Evolutionary conservation across 2,797 vertebrate species (phyloP).

Genomic region (Coranthus polyacanthus): DNA sequence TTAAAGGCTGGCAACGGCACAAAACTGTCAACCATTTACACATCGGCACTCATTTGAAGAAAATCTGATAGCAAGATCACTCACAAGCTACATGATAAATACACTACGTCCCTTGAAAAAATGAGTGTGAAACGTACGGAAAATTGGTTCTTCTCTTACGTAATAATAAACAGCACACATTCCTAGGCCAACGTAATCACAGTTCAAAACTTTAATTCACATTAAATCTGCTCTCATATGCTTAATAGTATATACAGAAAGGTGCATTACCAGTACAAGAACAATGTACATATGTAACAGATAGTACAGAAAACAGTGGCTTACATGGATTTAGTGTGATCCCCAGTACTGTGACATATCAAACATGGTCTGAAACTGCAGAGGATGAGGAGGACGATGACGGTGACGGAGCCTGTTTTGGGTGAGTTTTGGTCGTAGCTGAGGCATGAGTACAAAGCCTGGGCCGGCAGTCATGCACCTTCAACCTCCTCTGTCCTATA

Average conservation of each 20-base stretch:
- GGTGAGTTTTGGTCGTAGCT: slow-evolving; percentile 31
- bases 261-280: slow-evolving; percentile 75
- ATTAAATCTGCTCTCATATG: slow-evolving; percentile 74
- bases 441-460: slow-evolving; percentile 32
- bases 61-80: no score
- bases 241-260: slow-evolving; percentile 80
- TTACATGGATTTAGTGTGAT: slow-evolving; percentile 32
- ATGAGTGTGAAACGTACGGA: no score
- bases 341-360: slow-evolving; percentile 35
- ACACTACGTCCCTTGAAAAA: no score
- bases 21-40: no score
- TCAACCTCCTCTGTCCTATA: slow-evolving; percentile 5
- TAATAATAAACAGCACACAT: background rate
- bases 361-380: slow-evolving; percentile 29
- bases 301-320: slow-evolving; percentile 55
- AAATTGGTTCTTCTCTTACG: no score
- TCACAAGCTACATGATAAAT: no score
- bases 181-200: slow-evolving; percentile 32
- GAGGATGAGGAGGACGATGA: background rate
- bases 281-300: slow-evolving; percentile 65
- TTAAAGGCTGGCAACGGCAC: no score
- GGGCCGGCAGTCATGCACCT: slow-evolving; percentile 48
- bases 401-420: slow-evolving; percentile 10
- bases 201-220: slow-evolving; percentile 82
- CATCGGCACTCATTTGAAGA: no score